A percentile compares a stretch with the other conserved stretches of the same genome.
Conservation (phyloP, 1,140 invertebrate genomes). For the Melipona quadrifasciata region DNA sequence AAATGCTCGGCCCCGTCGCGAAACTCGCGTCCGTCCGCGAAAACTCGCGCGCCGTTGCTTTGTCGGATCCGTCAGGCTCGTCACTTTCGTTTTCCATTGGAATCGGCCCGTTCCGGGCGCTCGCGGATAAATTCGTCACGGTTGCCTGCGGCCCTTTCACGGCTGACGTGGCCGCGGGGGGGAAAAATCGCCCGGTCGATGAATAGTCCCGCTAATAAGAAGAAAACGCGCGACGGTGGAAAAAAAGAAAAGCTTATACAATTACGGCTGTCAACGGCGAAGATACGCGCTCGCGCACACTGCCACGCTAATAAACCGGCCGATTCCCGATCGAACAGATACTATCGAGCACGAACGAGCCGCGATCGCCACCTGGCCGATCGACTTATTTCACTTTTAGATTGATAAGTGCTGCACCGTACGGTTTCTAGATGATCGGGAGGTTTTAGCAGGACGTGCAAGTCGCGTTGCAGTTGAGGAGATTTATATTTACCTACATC, state of each 20-base stretch:
- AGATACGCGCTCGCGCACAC: neutral
- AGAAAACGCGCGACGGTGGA: neutral
- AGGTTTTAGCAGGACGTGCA: neutral
- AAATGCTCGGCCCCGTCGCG: neutral
- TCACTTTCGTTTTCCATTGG: constrained; percentile 59
- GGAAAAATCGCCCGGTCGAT: constrained; percentile 58
- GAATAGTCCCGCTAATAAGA: constrained; percentile 36
- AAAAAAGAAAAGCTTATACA: constrained; percentile 8
- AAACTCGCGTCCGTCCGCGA: neutral
- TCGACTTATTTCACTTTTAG: neutral
- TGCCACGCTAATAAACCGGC: constrained; percentile 11
- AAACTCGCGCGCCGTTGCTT: neutral
- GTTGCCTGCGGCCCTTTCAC: constrained; percentile 50
- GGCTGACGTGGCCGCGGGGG: constrained; percentile 25
- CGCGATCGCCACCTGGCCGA: neutral
- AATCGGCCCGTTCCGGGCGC: constrained; percentile 30
- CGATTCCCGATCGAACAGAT: constrained; percentile 5
- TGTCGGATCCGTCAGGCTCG: constrained; percentile 15
- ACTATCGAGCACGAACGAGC: neutral
- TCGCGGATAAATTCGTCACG: constrained; percentile 54
- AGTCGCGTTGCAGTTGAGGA: neutral
- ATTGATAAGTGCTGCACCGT: neutral
- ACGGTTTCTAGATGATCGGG: neutral
- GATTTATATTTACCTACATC: neutral
- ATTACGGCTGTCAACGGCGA: constrained; percentile 35